Percentiles rank a stretch among this genome's conserved stretches.
Conservation (phyloP, 2,113 vertebrate genomes). For the Spermophilus dauricus region DNA sequence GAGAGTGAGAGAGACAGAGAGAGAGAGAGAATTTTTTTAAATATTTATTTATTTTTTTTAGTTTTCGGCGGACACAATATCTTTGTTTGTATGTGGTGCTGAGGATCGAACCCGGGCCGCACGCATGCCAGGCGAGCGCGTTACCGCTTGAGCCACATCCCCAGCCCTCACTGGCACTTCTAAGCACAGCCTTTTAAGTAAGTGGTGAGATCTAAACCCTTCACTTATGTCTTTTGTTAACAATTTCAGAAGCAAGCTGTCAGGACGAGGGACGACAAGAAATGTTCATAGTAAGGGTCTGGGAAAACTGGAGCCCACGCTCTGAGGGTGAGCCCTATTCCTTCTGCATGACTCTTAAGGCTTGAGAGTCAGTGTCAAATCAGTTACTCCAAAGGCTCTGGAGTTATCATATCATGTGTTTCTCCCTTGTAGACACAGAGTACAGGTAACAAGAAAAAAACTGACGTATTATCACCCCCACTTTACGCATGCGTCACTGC, state of each 20-base stretch:
- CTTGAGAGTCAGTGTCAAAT: neutral
- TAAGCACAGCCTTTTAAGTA: slow-evolving; percentile 47
- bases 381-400: neutral
- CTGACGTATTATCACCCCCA: neutral
- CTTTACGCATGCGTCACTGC: neutral
- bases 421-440: neutral
- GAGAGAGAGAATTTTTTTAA: too few species aligned
- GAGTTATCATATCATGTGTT: neutral
- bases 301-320: too few species aligned
- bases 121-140: too few species aligned
- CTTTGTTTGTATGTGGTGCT: too few species aligned
- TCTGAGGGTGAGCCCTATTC: too few species aligned
- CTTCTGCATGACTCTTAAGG: too few species aligned
- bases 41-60: too few species aligned
- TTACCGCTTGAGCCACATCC: too few species aligned
- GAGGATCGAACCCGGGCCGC: too few species aligned
- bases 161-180: neutral
- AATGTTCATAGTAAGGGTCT: neutral
- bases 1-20: too few species aligned
- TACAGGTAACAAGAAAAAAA: neutral
- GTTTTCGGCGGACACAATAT: too few species aligned
- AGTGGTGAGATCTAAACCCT: neutral
- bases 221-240: neutral
- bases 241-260: neutral
- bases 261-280: neutral